These are phyloP conservation scores for Okamejei kenojei DNA, from an alignment of 2,797 vertebrate genomes.

Conservation along the genomic window DNA sequence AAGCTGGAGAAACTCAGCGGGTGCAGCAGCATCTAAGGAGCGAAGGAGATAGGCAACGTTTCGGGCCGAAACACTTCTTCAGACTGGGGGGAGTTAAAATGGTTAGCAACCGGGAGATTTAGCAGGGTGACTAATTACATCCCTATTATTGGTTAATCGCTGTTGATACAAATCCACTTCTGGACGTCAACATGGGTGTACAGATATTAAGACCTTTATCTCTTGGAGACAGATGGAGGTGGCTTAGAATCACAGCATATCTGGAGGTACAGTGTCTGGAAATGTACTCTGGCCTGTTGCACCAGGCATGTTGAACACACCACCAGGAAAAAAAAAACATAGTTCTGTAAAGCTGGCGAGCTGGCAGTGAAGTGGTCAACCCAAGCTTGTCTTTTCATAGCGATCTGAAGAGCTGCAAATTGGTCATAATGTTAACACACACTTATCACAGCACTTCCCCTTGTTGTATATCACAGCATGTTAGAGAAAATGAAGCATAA, in stretches of 20 bases:
- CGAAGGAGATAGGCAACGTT: no score
- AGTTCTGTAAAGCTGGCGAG: not conserved
- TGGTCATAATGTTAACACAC: not conserved
- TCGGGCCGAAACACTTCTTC: no score
- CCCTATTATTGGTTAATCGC: no score
- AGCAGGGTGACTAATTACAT: no score
- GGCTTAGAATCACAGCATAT: not conserved
- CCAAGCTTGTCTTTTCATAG: not conserved
- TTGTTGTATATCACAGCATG: slow-evolving; percentile 2
- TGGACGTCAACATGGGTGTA: not conserved
- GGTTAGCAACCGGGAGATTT: no score
- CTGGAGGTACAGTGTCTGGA: not conserved
- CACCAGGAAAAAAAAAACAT: not conserved
- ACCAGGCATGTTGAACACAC: not conserved
- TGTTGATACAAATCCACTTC: not conserved
- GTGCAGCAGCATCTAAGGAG: no score
- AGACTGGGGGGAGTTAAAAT: no score
- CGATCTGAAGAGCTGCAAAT: not conserved
- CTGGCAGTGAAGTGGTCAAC: not conserved
- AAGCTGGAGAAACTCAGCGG: no score
- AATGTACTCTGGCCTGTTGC: not conserved
- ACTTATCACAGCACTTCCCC: not conserved
- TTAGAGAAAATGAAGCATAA: not conserved
- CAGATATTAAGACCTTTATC: not conserved
- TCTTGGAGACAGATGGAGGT: not conserved